Conservation (phyloP, 2,797 vertebrate genomes). For the Gymnothorax reevesii region DNA sequence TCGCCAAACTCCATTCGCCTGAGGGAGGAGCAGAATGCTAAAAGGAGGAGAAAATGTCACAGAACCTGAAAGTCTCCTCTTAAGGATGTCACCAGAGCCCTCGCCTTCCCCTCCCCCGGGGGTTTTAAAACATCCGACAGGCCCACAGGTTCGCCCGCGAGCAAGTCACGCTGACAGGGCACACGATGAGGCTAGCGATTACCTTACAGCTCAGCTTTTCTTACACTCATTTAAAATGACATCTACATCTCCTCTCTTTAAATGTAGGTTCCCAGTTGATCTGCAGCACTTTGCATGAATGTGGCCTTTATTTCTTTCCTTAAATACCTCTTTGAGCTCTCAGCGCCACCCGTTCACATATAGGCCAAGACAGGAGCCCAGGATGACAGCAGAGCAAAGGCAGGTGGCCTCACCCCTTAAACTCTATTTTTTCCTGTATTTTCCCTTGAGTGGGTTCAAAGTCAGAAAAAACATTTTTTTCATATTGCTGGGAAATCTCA, state of each 20-base stretch:
- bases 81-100: background rate
- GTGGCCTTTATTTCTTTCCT: background rate
- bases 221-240: background rate
- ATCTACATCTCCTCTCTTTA: background rate
- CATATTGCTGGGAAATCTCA: no score
- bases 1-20: background rate
- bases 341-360: background rate
- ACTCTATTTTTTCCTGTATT: no score
- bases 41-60: constrained; percentile 26
- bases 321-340: background rate
- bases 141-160: background rate
- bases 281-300: background rate
- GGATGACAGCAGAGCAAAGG: no score
- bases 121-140: constrained; percentile 15
- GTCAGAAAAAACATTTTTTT: no score
- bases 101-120: background rate
- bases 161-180: background rate
- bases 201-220: background rate
- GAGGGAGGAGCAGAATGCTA: constrained; percentile 19
- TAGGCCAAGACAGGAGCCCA: no score
- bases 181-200: background rate
- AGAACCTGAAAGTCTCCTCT: constrained; percentile 28
- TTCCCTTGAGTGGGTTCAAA: no score
- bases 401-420: no score
- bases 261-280: background rate